Evolutionary conservation across 1,140 invertebrate genomes (phyloP).

Genomic region (Leptopilina clavipes): DNA sequence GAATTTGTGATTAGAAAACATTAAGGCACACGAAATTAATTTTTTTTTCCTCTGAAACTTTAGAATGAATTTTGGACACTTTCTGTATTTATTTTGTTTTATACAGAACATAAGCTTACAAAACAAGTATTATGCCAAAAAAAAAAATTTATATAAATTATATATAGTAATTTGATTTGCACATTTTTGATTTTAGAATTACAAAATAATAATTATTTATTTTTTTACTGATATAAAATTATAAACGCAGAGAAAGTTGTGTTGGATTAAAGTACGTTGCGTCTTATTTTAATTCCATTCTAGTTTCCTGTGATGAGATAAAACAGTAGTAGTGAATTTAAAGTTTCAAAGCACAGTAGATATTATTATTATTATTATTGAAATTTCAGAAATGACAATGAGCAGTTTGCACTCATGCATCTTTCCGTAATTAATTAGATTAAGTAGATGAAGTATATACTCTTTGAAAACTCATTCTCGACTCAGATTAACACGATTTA

Average conservation of each 20-base stretch:
- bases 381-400: conserved; percentile 13
- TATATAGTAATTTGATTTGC: no score
- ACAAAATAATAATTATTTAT: no score
- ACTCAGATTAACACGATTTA: background rate
- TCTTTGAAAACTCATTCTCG: background rate
- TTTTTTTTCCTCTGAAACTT: background rate
- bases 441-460: background rate
- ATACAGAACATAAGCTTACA: background rate
- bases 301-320: no score
- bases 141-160: no score
- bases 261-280: no score
- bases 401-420: background rate
- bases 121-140: conserved; percentile 8
- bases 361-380: conserved; percentile 8
- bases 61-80: no score
- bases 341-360: conserved; percentile 16
- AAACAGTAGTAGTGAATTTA: conserved; percentile 3
- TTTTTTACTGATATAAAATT: no score
- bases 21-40: background rate
- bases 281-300: no score
- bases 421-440: background rate
- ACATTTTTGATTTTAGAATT: no score
- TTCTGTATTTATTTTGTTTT: background rate
- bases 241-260: no score
- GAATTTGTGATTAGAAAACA: background rate